Evolutionary conservation across 2,888 invertebrate genomes (phyloP), one percentile per base, ranked within the genome.

Genomic region (Lordiphosa andalusiaca): DNA sequence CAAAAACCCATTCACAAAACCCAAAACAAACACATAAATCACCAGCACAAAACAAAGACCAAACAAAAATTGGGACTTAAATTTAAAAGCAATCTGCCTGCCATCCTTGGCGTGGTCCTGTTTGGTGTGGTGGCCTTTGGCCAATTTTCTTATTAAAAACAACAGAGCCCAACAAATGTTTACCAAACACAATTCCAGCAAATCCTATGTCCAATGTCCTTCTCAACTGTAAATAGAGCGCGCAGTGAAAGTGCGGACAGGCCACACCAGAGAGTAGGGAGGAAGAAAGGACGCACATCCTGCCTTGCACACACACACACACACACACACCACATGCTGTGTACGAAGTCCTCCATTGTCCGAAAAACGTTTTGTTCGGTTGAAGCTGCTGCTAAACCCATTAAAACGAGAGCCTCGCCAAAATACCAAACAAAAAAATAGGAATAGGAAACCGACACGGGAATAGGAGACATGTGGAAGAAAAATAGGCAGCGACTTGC

Each of bases 91-190:
- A 78, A 78, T 84, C 84, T 78, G 71, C 23, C 51, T 49, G 9
- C 46, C 33, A 42, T 40, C 6, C 39, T 21, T 39, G 39, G 33
- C 40, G 19, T 23, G 25, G 9, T 39, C 38, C 40, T 44, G 46
- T 36, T 42, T 47, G 35, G 30, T 40, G 21, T 62, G 46, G 77
- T 78, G 77, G 78, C 77, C 77, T 71, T 81, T 84, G 84, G 77
- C 77, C 77, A 78, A 84, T 78, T 78, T 78, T 78, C 77, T 78
- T 78, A 78, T 78, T 78, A 78, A 78, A 84, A 78, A 78, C 82
- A 84, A 78, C 82, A 81, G 77, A 81, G 78, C 71, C 30, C 77
- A 69, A 69, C 71, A 64, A 84, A 81, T 78, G 77, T 78, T 78
- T 78, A 78, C 77, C 84, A 78, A 78, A 78, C 77, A 78, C 78